Evolutionary conservation across 2,888 invertebrate species (phyloP).

Genomic region (Philhelius pedissequus): DNA sequence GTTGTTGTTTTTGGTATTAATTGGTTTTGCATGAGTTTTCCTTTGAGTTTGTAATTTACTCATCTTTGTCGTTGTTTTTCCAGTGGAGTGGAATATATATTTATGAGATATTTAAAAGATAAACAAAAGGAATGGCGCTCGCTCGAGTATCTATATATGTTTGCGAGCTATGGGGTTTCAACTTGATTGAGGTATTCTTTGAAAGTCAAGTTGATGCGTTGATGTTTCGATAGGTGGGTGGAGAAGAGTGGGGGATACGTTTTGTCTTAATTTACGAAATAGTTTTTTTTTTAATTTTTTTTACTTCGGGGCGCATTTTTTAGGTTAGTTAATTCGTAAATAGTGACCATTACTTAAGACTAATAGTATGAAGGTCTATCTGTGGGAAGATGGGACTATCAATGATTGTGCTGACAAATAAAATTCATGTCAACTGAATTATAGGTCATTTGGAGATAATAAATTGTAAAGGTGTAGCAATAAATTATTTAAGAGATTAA

Average conservation of each 20-base stretch:
- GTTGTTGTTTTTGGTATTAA: background rate
- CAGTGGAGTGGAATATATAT: constrained; percentile 60
- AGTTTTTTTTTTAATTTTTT: background rate
- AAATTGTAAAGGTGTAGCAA: background rate
- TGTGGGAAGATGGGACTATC: background rate
- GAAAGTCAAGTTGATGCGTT: constrained; percentile 19
- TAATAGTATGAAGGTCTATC: background rate
- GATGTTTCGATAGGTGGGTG: background rate
- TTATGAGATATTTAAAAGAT: constrained; percentile 48
- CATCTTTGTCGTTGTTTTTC: constrained; percentile 56
- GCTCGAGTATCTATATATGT: constrained; percentile 6
- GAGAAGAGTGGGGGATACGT: background rate
- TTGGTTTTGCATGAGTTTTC: constrained; percentile 21
- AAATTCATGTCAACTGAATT: background rate
- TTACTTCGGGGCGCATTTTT: background rate
- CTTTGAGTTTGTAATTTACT: constrained; percentile 61
- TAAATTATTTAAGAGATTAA: background rate
- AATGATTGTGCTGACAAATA: background rate
- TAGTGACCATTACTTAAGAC: background rate
- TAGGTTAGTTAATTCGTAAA: constrained; percentile 27
- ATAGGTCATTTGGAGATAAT: background rate
- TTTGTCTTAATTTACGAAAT: constrained; percentile 7
- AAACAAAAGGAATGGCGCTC: constrained; percentile 12
- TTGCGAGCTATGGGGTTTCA: constrained; percentile 20
- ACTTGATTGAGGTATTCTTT: constrained; percentile 22